These are phyloP conservation scores for Meriones psammophilus DNA, from an alignment of 2,797 vertebrate genomes.

Conservation along the genomic window DNA sequence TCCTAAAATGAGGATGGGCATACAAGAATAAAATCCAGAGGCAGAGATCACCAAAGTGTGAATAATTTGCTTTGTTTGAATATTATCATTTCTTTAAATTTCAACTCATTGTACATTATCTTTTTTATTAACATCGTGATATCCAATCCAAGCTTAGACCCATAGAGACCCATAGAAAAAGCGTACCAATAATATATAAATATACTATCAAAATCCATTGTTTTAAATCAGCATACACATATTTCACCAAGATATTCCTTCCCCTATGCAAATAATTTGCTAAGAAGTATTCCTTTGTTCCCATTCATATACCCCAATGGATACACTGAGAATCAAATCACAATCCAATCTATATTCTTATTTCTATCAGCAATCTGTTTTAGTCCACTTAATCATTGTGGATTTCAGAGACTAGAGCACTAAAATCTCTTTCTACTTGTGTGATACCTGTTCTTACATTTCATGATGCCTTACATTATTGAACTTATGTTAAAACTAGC, in stretches of 20 bases:
- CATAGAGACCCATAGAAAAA: not conserved
- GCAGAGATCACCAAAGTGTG: not conserved
- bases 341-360: not conserved
- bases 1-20: not conserved
- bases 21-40: not conserved
- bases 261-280: not conserved
- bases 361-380: not conserved
- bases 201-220: not conserved
- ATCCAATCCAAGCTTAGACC: not conserved
- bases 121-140: not conserved
- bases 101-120: not conserved
- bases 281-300: conserved; percentile 39
- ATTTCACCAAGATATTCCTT: conserved; percentile 23
- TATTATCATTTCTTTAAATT: not conserved
- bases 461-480: not conserved
- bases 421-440: not conserved
- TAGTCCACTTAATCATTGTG: not conserved
- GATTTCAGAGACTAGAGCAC: not conserved
- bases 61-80: not conserved
- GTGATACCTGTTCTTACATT: not conserved
- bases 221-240: not conserved
- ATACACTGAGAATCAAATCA: not conserved
- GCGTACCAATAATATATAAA: not conserved
- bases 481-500: not conserved
- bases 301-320: not conserved